Evolutionary conservation across 2,888 invertebrate genomes (phyloP).

Genomic region (Cantharis rustica): DNA sequence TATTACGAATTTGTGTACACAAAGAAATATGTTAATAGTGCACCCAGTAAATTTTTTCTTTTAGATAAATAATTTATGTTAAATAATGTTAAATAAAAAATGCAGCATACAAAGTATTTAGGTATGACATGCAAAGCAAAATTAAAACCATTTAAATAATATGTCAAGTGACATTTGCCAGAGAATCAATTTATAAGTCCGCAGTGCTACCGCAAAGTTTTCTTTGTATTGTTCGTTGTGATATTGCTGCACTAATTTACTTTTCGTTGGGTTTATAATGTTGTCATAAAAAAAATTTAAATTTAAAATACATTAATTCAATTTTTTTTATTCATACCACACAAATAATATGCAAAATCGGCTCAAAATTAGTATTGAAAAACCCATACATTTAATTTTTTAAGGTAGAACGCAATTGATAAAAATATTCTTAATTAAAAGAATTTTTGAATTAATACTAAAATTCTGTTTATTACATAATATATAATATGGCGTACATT

Average conservation of each 20-base stretch:
- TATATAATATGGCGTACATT: background rate
- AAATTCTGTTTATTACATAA: background rate
- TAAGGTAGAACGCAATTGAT: background rate
- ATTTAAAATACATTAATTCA: background rate
- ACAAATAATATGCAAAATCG: background rate
- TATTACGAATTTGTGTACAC: background rate
- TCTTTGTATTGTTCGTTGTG: constrained; percentile 6
- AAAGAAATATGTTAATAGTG: background rate
- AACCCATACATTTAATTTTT: background rate
- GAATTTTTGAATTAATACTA: background rate
- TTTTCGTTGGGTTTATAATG: background rate
- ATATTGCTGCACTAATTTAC: constrained; percentile 10
- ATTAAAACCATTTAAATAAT: constrained; percentile 1
- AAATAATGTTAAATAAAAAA: background rate
- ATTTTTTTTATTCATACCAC: background rate
- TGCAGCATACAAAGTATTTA: background rate
- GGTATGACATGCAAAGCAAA: background rate
- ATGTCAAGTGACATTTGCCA: constrained; percentile 19
- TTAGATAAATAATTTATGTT: background rate
- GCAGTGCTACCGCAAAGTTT: constrained; percentile 29
- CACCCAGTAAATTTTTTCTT: background rate
- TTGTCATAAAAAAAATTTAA: background rate
- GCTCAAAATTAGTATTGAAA: background rate
- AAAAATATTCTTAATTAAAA: background rate
- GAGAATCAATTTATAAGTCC: constrained; percentile 29